Evolutionary conservation across 2,888 invertebrate species (phyloP).

Genomic region (Netelia melanura): DNA sequence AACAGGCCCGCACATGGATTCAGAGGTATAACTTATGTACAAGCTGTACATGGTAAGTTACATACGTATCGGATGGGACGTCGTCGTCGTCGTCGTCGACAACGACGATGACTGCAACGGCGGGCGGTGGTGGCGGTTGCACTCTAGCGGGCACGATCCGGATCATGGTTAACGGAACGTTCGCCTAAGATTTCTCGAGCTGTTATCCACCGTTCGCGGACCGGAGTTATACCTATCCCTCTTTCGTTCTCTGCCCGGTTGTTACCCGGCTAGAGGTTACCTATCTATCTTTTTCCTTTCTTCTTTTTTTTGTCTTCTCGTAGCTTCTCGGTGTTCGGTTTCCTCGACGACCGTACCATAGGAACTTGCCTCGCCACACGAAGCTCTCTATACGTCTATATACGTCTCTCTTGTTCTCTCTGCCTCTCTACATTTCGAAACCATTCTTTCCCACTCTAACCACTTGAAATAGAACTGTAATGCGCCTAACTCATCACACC

Average conservation of each 20-base stretch:
- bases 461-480: conserved; percentile 51
- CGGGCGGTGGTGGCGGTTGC: conserved; percentile 59
- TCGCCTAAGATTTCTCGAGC: conserved; percentile 71
- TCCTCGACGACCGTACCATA: conserved; percentile 68
- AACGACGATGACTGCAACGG: background rate
- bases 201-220: conserved; percentile 74
- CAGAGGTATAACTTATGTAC: conserved; percentile 33
- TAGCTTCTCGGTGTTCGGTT: conserved; percentile 74
- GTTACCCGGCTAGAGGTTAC: conserved; percentile 52
- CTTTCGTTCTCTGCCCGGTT: conserved; percentile 18
- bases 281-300: conserved; percentile 32
- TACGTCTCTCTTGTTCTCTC: conserved; percentile 31
- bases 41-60: conserved; percentile 55
- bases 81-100: conserved; percentile 33
- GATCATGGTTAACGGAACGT: conserved; percentile 78
- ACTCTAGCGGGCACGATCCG: conserved; percentile 67
- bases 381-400: background rate
- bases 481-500: conserved; percentile 43
- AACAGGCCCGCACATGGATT: conserved; percentile 31
- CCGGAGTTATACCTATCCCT: conserved; percentile 51
- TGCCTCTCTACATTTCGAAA: conserved; percentile 9
- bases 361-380: conserved; percentile 59
- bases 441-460: background rate
- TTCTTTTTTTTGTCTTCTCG: conserved; percentile 27
- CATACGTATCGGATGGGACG: conserved; percentile 66